Evolutionary conservation across 1,140 invertebrate genomes (phyloP), one percentile per base, ranked within the genome.

Genomic region (Drosophila ogumai): DNA sequence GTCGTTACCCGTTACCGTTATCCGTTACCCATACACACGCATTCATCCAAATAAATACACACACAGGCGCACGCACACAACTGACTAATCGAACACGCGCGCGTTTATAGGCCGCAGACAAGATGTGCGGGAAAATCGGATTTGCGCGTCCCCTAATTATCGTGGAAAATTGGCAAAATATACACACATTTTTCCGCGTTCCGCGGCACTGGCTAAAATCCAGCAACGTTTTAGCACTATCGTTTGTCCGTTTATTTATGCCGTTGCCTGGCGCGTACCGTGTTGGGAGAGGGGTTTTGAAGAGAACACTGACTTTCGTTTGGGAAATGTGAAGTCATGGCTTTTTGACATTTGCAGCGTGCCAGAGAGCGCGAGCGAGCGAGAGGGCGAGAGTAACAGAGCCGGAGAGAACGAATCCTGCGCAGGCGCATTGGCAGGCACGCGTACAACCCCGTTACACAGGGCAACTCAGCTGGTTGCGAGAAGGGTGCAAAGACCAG

Each of bases 71-170:
- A 63, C 52, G 17, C 52, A 68, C 47, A 59, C 36, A 32, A 19
- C 36, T 36, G 38, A 31, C 36, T 36, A 65, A 65, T 61, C n/a
- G 38, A 85, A 77, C 81, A 84, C 81, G 81, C 81, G 81, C 81
- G 81, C 81, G 81, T 74, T 82, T 85, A 71, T 72, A 49, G 73
- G 74, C 65, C 49, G 79, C 38, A 46, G 36, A 72, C 46, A 22
- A 36, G 50, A 54, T 50, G 25, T 34, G 55, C 25, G 61, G 65
- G 58, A 50, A 84, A 76, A 81, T 77, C 67, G 10, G 61, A 85
- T 73, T 77, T 55, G 15, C 50, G 52, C 55, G 54, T 68, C 36
- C 52, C 52, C 34, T 22, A 64, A 67, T 50, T 65, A 57, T 61
- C n/a, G 41, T 71, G 47, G 13, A 52, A 47, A 64, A 75, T 57